phyloP scores from a whole-genome alignment of 2,888 invertebrate species.

The Leptodirus hochenwartii region DNA sequence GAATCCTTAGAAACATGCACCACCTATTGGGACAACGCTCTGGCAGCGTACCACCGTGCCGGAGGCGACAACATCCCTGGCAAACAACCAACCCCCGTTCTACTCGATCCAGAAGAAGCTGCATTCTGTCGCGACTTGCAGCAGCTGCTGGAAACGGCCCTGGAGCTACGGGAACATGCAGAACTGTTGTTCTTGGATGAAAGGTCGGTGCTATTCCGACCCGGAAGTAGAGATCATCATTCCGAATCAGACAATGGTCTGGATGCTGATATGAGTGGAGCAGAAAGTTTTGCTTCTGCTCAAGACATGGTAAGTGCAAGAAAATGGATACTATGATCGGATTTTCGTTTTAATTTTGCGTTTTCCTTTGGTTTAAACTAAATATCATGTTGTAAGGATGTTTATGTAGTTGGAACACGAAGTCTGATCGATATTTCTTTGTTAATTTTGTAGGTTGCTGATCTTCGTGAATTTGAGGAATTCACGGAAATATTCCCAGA shows the following conservation, averaged over 20 bases:
- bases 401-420: no score
- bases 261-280: conserved; percentile 58
- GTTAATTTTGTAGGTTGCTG: conserved; percentile 45
- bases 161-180: conserved; percentile 69
- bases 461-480: conserved; percentile 78
- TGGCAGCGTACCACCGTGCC: conserved; percentile 53
- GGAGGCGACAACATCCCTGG: conserved; percentile 30
- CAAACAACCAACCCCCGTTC: no score
- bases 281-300: conserved; percentile 92
- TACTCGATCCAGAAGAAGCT: conserved; percentile 69
- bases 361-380: no score
- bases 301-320: conserved; percentile 57
- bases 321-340: no score
- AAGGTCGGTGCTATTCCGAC: conserved; percentile 70
- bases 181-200: conserved; percentile 77
- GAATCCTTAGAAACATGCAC: conserved; percentile 84
- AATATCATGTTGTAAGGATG: no score
- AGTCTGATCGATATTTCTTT: no score
- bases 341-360: no score
- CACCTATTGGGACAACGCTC: conserved; percentile 89
- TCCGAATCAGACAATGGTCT: conserved; percentile 27
- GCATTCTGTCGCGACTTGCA: conserved; percentile 72
- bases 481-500: conserved; percentile 58
- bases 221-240: conserved; percentile 49
- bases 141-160: conserved; percentile 62